Base-by-base conservation (phyloP, 2,888 invertebrate genomes). In the Cactoblastis cactorum region DNA sequence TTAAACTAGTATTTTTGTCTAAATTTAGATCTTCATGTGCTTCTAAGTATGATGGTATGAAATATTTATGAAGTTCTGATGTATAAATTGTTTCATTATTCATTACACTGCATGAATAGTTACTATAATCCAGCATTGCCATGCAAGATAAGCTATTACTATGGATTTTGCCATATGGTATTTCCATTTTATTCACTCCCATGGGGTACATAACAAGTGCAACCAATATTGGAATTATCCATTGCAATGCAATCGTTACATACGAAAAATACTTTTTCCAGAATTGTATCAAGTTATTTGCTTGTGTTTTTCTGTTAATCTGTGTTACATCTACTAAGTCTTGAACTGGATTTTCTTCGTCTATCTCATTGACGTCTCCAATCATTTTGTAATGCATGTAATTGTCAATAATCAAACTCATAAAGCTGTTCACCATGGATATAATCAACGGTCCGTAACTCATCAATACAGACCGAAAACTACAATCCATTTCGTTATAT, bases 351-450 rank as follows among this genome's bases (percentile, higher is more conserved):
- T 76, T 79, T 51, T 80, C 78, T 15, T 80, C 74, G 50, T 81
- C 77, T 51, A 70, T 71, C 19, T 57, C 63, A 51, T 80, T 77
- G 0, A 67, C 65, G 24, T 78, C 72, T 11, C 63, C 58, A 28
- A 86, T 53, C 69, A 83, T 78, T 65, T 61, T 77, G 56, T 85
- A 87, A 61, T 87, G 84, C 77, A 87, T 74, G 51, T 85, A 88
- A 60, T 87, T 87, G 51, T 88, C 82, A 51, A 89, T 82, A 0
- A 87, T 63, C 1, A 88, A 65, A 48, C 76, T 83, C 8, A 86
- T 33, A 56, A 89, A 89, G 56, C 87, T 88, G 55, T 89, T 90
- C 0, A 87, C 83, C 37, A 87, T 61, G 3, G 89, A 81, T 22
- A 84, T 65, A 18, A 87, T 72, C 12, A 84, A 54, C 1, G 88